Percentiles rank a stretch among this genome's conserved stretches.
Conservation (phyloP, 2,888 invertebrate species). For the Drosophila barbarae region DNA sequence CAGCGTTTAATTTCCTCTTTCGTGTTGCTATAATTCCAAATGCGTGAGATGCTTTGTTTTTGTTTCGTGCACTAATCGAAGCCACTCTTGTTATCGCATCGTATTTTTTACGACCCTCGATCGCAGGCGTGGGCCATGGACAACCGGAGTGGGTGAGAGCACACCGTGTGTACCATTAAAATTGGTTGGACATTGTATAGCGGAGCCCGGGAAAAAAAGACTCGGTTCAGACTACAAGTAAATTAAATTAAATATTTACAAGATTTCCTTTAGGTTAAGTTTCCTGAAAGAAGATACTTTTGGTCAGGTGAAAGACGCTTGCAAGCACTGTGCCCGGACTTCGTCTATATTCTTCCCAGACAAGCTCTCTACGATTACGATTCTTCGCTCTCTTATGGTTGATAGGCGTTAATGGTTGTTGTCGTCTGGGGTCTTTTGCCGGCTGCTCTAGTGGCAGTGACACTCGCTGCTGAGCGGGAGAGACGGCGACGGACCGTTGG, state of each 20-base stretch:
- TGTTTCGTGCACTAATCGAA: constrained; percentile 57
- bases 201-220: neutral
- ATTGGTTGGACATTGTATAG: constrained; percentile 5
- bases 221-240: neutral
- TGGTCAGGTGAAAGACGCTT: neutral
- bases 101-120: constrained; percentile 25
- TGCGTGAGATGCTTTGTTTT: constrained; percentile 38
- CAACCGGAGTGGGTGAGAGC: constrained; percentile 3
- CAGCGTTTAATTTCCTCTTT: constrained; percentile 32
- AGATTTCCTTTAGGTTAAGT: neutral
- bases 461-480: constrained; percentile 52
- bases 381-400: constrained; percentile 10
- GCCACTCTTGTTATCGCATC: constrained; percentile 46
- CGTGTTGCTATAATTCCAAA: constrained; percentile 36
- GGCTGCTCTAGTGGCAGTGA: constrained; percentile 65
- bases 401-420: constrained; percentile 24
- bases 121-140: constrained; percentile 35
- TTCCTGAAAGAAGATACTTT: neutral
- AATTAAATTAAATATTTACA: too few species aligned
- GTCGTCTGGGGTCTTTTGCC: constrained; percentile 18
- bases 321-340: constrained; percentile 5
- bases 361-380: neutral
- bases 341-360: neutral
- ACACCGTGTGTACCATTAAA: constrained; percentile 4
- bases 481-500: constrained; percentile 6